Percentiles rank a stretch among this genome's conserved stretches.
Conservation (phyloP, 2,113 vertebrate genomes). For the Nibea albiflora region DNA sequence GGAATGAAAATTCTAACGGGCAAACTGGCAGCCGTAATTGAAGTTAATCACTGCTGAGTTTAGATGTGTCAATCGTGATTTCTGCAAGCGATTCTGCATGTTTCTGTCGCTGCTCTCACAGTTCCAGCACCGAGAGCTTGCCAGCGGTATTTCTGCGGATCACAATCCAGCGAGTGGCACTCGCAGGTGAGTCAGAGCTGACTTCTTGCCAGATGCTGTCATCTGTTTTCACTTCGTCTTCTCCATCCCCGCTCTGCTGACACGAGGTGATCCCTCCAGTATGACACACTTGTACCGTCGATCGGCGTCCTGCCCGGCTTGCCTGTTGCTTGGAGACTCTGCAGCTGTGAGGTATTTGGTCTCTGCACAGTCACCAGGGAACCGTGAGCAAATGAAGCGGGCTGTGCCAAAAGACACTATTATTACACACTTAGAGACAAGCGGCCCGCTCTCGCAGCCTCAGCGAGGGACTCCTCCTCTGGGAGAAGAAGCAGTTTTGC, state of each 20-base stretch:
- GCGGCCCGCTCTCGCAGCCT: constrained; percentile 15
- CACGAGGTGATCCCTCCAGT: constrained; percentile 15
- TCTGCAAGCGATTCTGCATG: constrained; percentile 4
- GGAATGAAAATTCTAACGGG: constrained; percentile 43
- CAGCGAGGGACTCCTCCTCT: constrained; percentile 4
- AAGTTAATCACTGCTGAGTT: constrained; percentile 61
- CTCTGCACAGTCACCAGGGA: constrained; percentile 35
- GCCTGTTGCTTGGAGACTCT: constrained; percentile 67
- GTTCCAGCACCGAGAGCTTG: not conserved
- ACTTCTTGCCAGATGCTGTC: constrained; percentile 15
- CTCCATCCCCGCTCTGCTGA: not conserved
- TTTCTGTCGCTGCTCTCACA: constrained; percentile 6
- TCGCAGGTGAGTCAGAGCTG: constrained; percentile 40
- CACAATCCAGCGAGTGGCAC: not conserved
- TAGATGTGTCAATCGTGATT: constrained; percentile 46
- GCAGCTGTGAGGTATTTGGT: constrained; percentile 44
- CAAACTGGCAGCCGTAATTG: constrained; percentile 49
- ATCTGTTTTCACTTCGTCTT: constrained; percentile 7
- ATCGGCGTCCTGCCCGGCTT: not conserved
- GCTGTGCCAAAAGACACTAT: constrained; percentile 47
- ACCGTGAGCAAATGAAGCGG: constrained; percentile 51
- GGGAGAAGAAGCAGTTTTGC: constrained; percentile 42
- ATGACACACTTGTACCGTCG: not conserved
- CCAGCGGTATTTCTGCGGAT: constrained; percentile 6
- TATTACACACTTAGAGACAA: constrained; percentile 62